phyloP scores from a whole-genome alignment of 2,113 vertebrate genomes.

The Promerops cafer region DNA sequence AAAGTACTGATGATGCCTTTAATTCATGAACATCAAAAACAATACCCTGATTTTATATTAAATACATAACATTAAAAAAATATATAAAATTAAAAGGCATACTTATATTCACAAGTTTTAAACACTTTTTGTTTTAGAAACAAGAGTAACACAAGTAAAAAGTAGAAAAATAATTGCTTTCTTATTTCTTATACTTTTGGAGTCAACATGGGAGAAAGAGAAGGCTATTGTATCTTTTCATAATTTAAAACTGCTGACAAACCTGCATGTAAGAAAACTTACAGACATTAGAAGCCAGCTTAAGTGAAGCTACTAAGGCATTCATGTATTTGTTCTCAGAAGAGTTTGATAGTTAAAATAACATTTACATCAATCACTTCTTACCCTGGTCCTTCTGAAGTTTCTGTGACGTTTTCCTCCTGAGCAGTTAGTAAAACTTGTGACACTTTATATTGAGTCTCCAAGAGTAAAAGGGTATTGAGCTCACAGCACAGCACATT shows the following conservation, averaged over 20 bases:
- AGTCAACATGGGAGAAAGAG: not conserved
- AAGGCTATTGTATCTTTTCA: not conserved
- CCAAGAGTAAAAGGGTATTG: slow-evolving; percentile 85
- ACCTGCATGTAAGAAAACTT: not conserved
- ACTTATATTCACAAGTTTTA: not conserved
- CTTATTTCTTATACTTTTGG: not conserved
- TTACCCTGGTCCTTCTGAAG: slow-evolving; percentile 68
- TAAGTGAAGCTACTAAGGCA: not conserved
- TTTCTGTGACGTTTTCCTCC: slow-evolving; percentile 76
- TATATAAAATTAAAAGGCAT: not conserved
- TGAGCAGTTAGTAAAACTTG: slow-evolving; percentile 83
- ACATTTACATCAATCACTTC: not conserved
- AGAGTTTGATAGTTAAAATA: not conserved
- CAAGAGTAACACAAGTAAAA: not conserved
- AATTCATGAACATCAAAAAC: not conserved
- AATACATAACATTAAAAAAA: not conserved
- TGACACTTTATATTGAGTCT: slow-evolving; percentile 86
- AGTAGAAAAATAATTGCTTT: not conserved
- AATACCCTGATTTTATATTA: not conserved
- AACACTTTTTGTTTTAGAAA: not conserved
- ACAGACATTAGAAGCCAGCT: not conserved
- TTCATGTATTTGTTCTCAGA: not conserved
- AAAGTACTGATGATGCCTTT: not conserved
- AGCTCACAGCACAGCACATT: slow-evolving; percentile 87
- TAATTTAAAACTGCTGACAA: not conserved